Base-by-base conservation (phyloP, 1,140 invertebrate genomes). In the Venustaconcha ellipsiformis region DNA sequence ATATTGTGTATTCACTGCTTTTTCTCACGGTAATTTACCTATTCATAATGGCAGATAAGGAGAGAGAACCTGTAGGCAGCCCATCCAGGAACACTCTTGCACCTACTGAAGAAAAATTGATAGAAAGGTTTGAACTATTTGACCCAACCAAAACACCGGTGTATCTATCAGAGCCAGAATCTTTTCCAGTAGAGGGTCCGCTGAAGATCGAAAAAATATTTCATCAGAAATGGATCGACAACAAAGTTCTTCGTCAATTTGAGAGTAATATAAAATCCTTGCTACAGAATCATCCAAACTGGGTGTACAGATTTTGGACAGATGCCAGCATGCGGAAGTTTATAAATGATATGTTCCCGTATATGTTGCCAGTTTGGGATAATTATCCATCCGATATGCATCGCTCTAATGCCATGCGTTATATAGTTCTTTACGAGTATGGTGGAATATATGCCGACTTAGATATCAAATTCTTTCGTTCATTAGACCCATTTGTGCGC, bases 271-370 rank as follows among this genome's bases (percentile, higher is more conserved):
- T 83, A 23, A 83, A 78, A 65, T 78, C 86, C 4, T 87, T 86
- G 87, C 57, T 66, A 20, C 63, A 64, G 30, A 71, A 80, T 37
- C 80, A 80, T 37, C 78, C 67, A 23, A 76, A 76, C 18, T 88
- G 86, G 86, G 79, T 82, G 57, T 84, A 87, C 71, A 83, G 79
- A 76, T 80, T 88, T 56, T 88, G 87, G 87, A 87, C 87, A 17
- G 80, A 85, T 62, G 78, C 82, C 12, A 80, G 76, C 68, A 81
- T 78, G 18, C 67, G 81, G 55, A 30, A 80, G 48, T 57, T 88
- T 0, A 74, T 88, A 23, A 62, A 69, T 15, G 77, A 83, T 5
- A 70, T 76, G 30, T 84, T 82, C 72, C 80, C 83, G 14, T 60
- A 77, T 66, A 79, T 84, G 30, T 66, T 88, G 14, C 57, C 62